Evolutionary conservation across 2,888 invertebrate species (phyloP), one percentile per base, ranked within the genome.

Genomic region (Formica aserva): DNA sequence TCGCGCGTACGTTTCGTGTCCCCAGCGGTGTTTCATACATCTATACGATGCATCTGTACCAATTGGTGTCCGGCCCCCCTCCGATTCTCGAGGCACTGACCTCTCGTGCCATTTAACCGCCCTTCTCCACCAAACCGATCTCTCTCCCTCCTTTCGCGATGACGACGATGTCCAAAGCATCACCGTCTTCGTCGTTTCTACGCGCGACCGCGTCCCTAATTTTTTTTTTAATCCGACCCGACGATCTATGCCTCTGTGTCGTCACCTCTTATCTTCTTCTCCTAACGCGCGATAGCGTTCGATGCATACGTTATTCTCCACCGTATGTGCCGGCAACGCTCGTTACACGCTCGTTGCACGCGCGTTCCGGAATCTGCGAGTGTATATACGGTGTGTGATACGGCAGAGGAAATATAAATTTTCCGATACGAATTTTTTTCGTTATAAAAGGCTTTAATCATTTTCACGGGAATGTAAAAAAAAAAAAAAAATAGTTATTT

Each of bases 81-180:
- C 91, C 90, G 91, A 92, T 93, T 92, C 52, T n/a, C 92, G 91
- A 94, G 94, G 93, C 94, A 94, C 92, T 94, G 94, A 94, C 94
- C 94, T 93, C 93, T 92, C 92, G 93, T 93, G 93, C 94, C 93
- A 94, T 93, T 94, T 94, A 94, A 92, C 89, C 91, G 90, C 91
- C 89, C 90, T 89, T 84, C 87, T 85, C 88, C 66, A 41, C 81
- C 85, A 45, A 82, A 71, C 71, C 66, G 57, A 74, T 35, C 71
- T 85, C 52, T n/a, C 85, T 83, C 87, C 71, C 84, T 69, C 74
- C 65, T 71, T 38, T 18, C 82, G 29, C 65, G 52, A 15, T 35
- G 48, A 45, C 29, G 66, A 45, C 38, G 1, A 18, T n/a, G 75
- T 74, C n/a, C 81, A 63, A 45, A 13, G 41, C 67, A 45, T 69